phyloP scores from a whole-genome alignment of 2,797 vertebrate species.

The Antennarius maculatus region DNA sequence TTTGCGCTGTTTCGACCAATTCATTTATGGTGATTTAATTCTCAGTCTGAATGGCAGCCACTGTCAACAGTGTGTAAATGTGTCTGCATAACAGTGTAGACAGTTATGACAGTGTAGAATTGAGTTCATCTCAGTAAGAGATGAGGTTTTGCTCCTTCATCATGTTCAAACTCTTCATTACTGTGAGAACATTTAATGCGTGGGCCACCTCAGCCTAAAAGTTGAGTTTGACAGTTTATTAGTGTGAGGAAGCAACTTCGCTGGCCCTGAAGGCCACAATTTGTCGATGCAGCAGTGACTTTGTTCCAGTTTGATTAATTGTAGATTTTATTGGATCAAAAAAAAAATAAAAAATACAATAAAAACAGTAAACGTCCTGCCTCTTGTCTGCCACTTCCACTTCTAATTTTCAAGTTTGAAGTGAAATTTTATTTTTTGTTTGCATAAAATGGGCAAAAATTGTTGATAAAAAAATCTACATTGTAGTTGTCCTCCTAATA shows the following conservation, averaged over 20 bases:
- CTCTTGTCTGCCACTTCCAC: not conserved
- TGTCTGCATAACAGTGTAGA: not conserved
- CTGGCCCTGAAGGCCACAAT: not conserved
- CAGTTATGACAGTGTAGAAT: not conserved
- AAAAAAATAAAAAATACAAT: no score
- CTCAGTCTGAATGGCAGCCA: constrained; percentile 6
- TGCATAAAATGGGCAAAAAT: no score
- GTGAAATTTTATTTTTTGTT: not conserved
- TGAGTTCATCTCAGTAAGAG: not conserved
- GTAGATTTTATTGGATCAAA: no score
- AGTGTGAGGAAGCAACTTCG: not conserved
- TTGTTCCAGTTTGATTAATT: not conserved
- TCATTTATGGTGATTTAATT: constrained; percentile 29
- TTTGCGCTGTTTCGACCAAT: constrained; percentile 29
- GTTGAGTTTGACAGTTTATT: not conserved
- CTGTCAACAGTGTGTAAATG: not conserved
- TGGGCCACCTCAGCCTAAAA: not conserved
- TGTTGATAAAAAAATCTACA: no score
- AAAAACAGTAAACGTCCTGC: no score
- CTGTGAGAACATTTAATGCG: no score
- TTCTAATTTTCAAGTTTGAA: not conserved
- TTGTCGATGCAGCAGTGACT: not conserved
- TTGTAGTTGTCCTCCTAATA: no score
- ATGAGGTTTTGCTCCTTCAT: not conserved
- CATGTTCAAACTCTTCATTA: not conserved